Evolutionary conservation across 2,797 vertebrate species (phyloP), one percentile per base, ranked within the genome.

Genomic region (Enteromius argenteus): DNA sequence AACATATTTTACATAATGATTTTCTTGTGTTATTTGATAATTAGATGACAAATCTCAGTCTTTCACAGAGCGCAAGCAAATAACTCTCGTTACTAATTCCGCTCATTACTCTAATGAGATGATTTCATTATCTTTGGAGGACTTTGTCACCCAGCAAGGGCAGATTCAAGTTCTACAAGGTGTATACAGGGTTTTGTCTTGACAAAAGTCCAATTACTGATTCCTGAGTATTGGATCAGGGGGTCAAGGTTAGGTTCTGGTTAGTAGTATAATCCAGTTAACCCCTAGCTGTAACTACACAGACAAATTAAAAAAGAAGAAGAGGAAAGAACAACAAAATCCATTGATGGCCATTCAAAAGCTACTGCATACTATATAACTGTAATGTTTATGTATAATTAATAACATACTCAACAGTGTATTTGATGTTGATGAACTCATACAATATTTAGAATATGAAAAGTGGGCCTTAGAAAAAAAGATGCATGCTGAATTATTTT

Each of bases 31-130:
- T 83, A 73, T 80, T 72, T 62, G 53, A 81, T 85, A 87, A 87
- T 85, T 79, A 83, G 44, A 51, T 64, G 84, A 89, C 84, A 87
- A 84, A 86, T 84, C 81, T 75, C 21, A 39, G 51, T 69, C 62
- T 85, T 87, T 89, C 72, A 84, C 32, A 85, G 73, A 69, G 72
- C 39, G 15, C 56, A 49, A 68, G 91, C 90, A 93, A 92, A 94
- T 92, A 91, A 91, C 93, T 92, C 91, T 90, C 85, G 86, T 92
- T 92, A 93, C 88, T 80, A 90, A 92, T 87, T 90, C 91, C 75
- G 89, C 93, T 95, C 93, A 93, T 95, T 94, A 94, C 89, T 17
- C 89, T 94, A 94, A 95, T 93, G 93, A 94, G 93, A 91, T 73
- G 92, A 92, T 93, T 95, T 94, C 90, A 94, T 94, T 94, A 95